phyloP scores from a whole-genome alignment of 2,113 vertebrate species.

The Benitochromis conjunctus region DNA sequence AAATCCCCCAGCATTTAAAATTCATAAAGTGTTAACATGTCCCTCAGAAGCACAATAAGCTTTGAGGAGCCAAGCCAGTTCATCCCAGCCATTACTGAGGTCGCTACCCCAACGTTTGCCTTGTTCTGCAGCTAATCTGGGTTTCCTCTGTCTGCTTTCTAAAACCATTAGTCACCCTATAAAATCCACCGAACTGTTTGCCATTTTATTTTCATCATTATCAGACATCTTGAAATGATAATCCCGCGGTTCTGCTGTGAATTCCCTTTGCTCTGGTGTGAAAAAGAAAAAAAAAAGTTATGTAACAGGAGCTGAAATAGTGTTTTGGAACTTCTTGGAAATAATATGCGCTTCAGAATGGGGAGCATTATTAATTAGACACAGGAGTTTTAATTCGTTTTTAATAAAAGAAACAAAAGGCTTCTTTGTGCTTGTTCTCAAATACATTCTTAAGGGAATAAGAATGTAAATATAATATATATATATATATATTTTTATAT shows the following conservation, averaged over 20 bases:
- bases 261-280: conserved; percentile 4
- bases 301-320: background rate
- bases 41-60: conserved; percentile 34
- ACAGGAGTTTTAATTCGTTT: background rate
- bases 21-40: conserved; percentile 46
- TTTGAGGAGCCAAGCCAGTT: background rate
- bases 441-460: background rate
- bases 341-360: background rate
- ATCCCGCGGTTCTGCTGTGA: background rate
- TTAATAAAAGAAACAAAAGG: background rate
- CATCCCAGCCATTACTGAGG: conserved; percentile 4
- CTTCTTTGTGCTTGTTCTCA: background rate
- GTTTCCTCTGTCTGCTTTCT: conserved; percentile 18
- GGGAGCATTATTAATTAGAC: background rate
- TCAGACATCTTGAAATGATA: conserved; percentile 52
- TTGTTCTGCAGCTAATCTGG: conserved; percentile 9
- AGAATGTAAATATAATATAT: too few species aligned
- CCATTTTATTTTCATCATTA: conserved; percentile 20
- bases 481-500: too few species aligned
- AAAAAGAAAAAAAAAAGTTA: background rate
- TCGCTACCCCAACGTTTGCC: background rate
- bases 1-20: conserved; percentile 38
- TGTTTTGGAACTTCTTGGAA: background rate
- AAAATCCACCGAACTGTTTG: conserved; percentile 9
- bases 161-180: conserved; percentile 40